Evolutionary conservation across 1,140 invertebrate species (phyloP).

Genomic region (Drosophila lini): DNA sequence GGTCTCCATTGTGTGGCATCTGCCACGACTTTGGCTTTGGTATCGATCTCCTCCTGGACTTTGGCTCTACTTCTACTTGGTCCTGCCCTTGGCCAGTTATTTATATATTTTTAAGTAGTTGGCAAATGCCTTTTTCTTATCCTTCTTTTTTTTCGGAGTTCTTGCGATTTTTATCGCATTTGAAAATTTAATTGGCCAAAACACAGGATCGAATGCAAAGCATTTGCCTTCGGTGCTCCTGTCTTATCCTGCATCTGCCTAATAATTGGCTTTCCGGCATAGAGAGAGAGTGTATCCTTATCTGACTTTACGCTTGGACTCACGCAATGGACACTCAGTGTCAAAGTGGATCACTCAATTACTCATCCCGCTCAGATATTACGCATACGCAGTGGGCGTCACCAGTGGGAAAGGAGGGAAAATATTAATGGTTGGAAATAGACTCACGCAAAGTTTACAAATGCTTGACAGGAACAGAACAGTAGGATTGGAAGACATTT

Average conservation of each 20-base stretch:
- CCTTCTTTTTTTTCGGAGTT: slow-evolving; percentile 27
- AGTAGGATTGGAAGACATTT: not conserved
- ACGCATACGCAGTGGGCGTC: slow-evolving; percentile 48
- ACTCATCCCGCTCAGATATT: slow-evolving; percentile 51
- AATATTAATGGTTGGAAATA: slow-evolving; percentile 35
- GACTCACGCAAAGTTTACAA: slow-evolving; percentile 4
- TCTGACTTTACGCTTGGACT: slow-evolving; percentile 23
- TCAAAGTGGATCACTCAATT: slow-evolving; percentile 56
- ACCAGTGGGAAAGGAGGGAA: not conserved
- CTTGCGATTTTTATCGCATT: slow-evolving; percentile 70
- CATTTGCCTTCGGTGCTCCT: slow-evolving; percentile 42
- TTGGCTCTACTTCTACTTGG: slow-evolving; percentile 19
- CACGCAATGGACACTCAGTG: slow-evolving; percentile 52
- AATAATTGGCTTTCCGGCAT: slow-evolving; percentile 41
- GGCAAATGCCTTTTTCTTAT: slow-evolving; percentile 36
- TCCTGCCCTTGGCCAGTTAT: slow-evolving; percentile 21
- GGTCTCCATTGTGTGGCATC: slow-evolving; percentile 53
- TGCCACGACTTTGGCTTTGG: slow-evolving; percentile 31
- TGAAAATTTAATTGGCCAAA: slow-evolving; percentile 64
- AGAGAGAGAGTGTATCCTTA: slow-evolving; percentile 34
- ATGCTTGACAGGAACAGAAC: not conserved
- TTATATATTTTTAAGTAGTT: slow-evolving; percentile 54
- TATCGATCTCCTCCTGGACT: slow-evolving; percentile 8
- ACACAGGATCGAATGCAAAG: slow-evolving; percentile 57
- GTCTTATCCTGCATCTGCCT: slow-evolving; percentile 42